These are phyloP conservation scores for Chirona hameri DNA, from an alignment of 2,888 invertebrate genomes.

Conservation along the genomic window DNA sequence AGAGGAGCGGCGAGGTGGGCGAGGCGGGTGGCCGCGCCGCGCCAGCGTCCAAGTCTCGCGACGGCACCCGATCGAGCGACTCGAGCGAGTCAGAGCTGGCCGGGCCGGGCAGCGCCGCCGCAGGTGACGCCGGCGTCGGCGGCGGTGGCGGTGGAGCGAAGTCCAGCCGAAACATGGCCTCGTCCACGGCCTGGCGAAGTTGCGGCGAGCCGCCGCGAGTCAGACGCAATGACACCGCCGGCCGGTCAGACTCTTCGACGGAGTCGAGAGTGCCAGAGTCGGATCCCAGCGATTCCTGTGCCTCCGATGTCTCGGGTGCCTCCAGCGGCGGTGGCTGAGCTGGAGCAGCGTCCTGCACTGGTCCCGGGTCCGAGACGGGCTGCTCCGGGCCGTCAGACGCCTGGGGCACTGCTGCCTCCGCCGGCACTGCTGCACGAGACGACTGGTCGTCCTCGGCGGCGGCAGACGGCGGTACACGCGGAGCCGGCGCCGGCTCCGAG, in stretches of 20 bases:
- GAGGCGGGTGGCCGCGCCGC: not conserved
- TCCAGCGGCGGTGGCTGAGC: not conserved
- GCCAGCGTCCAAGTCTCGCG: not conserved
- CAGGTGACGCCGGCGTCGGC: not conserved
- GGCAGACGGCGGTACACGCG: not conserved
- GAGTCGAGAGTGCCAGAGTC: not conserved
- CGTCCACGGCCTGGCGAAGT: not conserved
- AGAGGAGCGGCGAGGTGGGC: not conserved
- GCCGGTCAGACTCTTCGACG: conserved; percentile 2
- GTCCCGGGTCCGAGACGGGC: not conserved
- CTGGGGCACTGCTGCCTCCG: too few relatives aligned
- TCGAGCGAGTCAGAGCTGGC: not conserved
- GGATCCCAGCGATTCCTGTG: not conserved
- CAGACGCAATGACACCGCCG: not conserved
- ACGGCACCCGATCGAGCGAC: conserved; percentile 2
- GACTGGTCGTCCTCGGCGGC: not conserved
- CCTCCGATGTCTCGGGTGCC: not conserved
- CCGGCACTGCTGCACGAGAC: too few relatives aligned
- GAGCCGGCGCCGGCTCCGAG: not conserved
- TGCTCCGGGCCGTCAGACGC: too few relatives aligned
- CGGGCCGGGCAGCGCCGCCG: not conserved
- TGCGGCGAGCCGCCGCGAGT: not conserved
- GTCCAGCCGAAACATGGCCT: conserved; percentile 22
- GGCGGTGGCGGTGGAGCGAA: not conserved
- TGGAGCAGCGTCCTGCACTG: not conserved